Evolutionary conservation across 2,113 vertebrate genomes (phyloP), one percentile per base, ranked within the genome.

Genomic region (Bubo bubo): DNA sequence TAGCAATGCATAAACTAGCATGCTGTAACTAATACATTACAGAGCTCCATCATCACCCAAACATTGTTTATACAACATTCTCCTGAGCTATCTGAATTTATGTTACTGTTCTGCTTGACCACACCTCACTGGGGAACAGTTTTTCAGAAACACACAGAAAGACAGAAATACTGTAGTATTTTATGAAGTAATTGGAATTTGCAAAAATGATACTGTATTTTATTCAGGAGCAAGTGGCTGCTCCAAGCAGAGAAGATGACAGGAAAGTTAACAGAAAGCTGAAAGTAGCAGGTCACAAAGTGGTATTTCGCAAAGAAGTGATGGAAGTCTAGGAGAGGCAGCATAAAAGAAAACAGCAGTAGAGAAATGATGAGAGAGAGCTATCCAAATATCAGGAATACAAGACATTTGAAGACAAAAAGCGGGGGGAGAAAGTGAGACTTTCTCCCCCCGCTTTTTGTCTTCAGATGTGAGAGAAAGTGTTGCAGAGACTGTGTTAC

Each of bases 351-450:
- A 90, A 93, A 81, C 30, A 88, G 63, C 34, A 62, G 19, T 2
- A 87, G 50, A 63, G 50, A 86, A 70, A 9, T 35, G 37, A 41
- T 14, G 14, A 62, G 26, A 70, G 3, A 62, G 50, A 89, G 30
- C 15, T 50, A 89, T 47, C 14, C 32, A 53, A 63, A 27, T 24
- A 84, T 28, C 24, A 89, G n/a, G 14, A 95, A 66, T 17, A 79
- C 24, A 89, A 66, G 37, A 34, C 28, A 89, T 55, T 52, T 80
- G 30, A 74, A 80, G 55, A 80, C 12, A 96, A 95, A 85, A 79
- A n/a, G 18, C 55, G 10, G 12, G 30, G 34, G 10, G 39, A 71
- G 70, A 89, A 76, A 68, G 37, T 12, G 43, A 77, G 12, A 41
- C 39, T 41, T 41, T 41, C 39, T 45, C 43, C 43, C 16, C 17